A percentile compares a stretch with the other conserved stretches of the same genome.
Evolutionary conservation across 1,140 invertebrate species (phyloP).

Genomic region (Leptinotarsa defecta): DNA sequence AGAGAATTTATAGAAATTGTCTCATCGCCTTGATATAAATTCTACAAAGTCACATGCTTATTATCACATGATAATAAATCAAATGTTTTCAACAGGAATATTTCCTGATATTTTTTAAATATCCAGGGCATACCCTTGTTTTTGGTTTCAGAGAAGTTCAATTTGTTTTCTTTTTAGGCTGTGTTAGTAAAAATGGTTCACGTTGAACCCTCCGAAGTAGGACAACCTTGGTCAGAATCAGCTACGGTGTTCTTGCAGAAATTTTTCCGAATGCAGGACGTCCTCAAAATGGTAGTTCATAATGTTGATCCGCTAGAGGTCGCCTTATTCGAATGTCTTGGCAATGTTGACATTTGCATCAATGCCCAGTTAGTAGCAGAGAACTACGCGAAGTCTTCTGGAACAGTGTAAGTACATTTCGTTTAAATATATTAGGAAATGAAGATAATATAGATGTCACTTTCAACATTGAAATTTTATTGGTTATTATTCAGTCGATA

Average conservation of each 20-base stretch:
- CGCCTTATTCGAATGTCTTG: conserved; percentile 33
- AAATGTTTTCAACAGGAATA: too few relatives aligned
- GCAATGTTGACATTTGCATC: conserved; percentile 38
- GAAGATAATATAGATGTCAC: too few relatives aligned
- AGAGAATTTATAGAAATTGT: too few relatives aligned
- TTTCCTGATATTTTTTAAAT: too few relatives aligned
- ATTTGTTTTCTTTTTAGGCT: conserved; percentile 33
- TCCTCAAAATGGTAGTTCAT: conserved; percentile 39
- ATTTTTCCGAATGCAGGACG: conserved; percentile 25
- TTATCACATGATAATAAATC: too few relatives aligned
- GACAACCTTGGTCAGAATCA: conserved; percentile 29
- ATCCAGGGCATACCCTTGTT: too few relatives aligned
- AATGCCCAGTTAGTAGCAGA: conserved; percentile 41
- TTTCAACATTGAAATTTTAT: too few relatives aligned
- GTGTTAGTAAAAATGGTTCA: conserved; percentile 39
- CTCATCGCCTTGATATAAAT: too few relatives aligned
- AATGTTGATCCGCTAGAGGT: conserved; percentile 34
- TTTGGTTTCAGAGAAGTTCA: not conserved
- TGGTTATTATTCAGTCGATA: too few relatives aligned
- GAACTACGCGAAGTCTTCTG: conserved; percentile 38
- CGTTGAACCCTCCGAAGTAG: conserved; percentile 28
- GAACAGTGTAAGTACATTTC: conserved; percentile 32
- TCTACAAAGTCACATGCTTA: too few relatives aligned
- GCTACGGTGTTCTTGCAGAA: conserved; percentile 31
- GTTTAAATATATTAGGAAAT: too few relatives aligned